phyloP scores from a whole-genome alignment of 2,797 vertebrate species.

The Smutsia temminckii region DNA sequence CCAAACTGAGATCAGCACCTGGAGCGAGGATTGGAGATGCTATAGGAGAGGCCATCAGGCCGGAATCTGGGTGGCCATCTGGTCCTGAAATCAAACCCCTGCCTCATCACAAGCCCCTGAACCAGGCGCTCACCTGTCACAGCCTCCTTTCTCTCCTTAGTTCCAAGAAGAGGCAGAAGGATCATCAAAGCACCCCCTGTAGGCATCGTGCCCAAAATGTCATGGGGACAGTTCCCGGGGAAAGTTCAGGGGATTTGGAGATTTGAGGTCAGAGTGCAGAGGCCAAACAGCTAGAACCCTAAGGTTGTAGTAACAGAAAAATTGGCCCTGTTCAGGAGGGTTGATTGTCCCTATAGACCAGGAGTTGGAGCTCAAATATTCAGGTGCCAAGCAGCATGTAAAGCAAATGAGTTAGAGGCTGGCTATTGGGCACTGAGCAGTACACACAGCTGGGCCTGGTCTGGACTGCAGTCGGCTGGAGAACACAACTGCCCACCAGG shows the following conservation, averaged over 20 bases:
- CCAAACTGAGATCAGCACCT: background rate
- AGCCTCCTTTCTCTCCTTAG: background rate
- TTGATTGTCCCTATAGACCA: background rate
- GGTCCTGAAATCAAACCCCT: background rate
- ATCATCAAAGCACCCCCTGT: background rate
- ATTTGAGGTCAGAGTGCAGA: background rate
- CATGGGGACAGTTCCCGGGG: background rate
- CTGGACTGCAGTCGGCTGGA: background rate
- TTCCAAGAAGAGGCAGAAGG: background rate
- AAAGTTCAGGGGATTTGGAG: background rate
- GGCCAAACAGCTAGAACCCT: background rate
- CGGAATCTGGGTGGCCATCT: background rate
- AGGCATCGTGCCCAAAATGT: background rate
- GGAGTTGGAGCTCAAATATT: background rate
- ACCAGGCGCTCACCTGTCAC: background rate
- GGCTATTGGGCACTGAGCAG: rapidly evolving
- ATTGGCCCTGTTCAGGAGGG: background rate
- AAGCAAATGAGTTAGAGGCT: background rate
- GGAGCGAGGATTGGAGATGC: background rate
- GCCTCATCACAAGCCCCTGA: background rate
- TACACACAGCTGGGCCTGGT: background rate
- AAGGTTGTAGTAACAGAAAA: background rate
- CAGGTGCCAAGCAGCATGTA: background rate
- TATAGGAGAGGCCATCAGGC: background rate
- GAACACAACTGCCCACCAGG: background rate